A percentile compares a stretch with the other conserved stretches of the same genome.
phyloP scores from a whole-genome alignment of 2,888 invertebrate genomes.

The Troglohyphantes excavatus region DNA sequence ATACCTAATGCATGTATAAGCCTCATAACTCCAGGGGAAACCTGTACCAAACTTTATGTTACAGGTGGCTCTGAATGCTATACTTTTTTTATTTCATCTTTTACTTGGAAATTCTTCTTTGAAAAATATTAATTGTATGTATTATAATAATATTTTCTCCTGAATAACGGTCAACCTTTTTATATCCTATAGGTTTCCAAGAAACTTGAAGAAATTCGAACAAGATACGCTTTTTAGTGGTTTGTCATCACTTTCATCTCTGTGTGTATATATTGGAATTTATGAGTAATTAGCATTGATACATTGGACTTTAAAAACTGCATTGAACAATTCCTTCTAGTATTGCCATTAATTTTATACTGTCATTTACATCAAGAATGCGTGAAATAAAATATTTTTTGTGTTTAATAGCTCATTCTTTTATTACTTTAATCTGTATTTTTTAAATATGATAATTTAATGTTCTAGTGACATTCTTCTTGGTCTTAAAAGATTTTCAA shows the following conservation, averaged over 20 bases:
- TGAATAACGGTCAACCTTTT: not conserved
- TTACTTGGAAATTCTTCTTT: not conserved
- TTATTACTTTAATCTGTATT: too few species aligned
- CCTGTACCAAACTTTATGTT: not conserved
- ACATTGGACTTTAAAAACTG: too few species aligned
- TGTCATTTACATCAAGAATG: not conserved
- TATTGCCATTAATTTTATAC: not conserved
- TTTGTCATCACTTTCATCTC: too few species aligned
- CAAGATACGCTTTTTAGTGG: conserved; percentile 97
- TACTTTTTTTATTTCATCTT: not conserved
- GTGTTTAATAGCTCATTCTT: too few species aligned
- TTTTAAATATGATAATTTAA: too few species aligned
- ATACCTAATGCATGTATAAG: not conserved
- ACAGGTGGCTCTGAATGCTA: not conserved
- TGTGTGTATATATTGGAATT: too few species aligned
- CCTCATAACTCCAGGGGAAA: too few species aligned
- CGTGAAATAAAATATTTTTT: not conserved
- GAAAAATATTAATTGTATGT: not conserved
- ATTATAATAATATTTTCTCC: not conserved
- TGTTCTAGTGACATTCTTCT: too few species aligned
- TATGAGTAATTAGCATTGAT: too few species aligned
- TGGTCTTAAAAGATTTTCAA: too few species aligned
- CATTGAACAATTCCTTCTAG: not conserved
- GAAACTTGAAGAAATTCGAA: conserved; percentile 98
- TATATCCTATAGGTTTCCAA: conserved; percentile 88